Base-by-base conservation (phyloP, 2,113 vertebrate genomes). In the Motacilla alba region DNA sequence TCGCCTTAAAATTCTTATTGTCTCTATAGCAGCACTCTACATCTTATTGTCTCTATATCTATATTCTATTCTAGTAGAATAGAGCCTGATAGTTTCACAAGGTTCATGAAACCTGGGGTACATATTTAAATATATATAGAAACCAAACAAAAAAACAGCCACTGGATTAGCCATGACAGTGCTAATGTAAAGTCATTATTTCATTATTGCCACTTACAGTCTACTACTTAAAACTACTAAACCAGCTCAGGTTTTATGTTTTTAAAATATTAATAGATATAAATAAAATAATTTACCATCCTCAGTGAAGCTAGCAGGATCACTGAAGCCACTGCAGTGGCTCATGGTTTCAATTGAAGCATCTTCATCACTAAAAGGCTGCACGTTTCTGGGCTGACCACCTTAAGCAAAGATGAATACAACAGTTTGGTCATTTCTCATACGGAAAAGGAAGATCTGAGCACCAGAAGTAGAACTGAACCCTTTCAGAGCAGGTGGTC, bases 321-420 rank as follows among this genome's bases (percentile, higher is more conserved):
- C 99, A 77, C 99, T 99, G 96, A 98, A 99, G 94, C 99, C 99
- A 98, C 99, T 99, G 98, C 99, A 99, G 96, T 99, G 99, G 97
- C 99, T 99, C 98, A 99, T 99, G 59, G 99, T 99, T 98, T 99
- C 99, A 90, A 99, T 98, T 12, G 99, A 99, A 79, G 99, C 99
- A 78, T 99, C 99, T 98, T 99, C 99, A 92, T 99, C 99, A 94
- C 99, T 99, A 97, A 99, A 99, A 91, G 99, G 98, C 78, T 99
- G 99, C 97, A 99, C 98, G 47, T 98, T 98, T 96, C 98, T 98
- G 86, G 99, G 98, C 91, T 98, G 99, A 87, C 98, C 98, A 97
- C 99, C 99, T 99, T 91, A n/a, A 88, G 63, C 66, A 87, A 83
- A 85, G 27, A 60, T 7, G 2, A 94, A 58, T 12, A 50, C 4